Evolutionary conservation across 2,888 invertebrate genomes (phyloP), one percentile per base, ranked within the genome.

Genomic region (Eupsilia transversa): DNA sequence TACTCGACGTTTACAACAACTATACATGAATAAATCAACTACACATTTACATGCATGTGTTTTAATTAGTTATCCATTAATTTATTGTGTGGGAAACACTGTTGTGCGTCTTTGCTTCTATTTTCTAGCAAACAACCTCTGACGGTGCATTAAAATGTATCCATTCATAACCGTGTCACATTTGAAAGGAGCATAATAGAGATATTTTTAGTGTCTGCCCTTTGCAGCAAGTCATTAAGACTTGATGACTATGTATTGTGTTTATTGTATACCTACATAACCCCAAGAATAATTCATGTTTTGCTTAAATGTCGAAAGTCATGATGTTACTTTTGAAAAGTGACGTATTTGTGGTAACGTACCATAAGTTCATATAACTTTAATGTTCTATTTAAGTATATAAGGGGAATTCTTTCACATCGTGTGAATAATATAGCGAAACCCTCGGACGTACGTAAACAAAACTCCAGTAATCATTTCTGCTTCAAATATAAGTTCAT

Each of bases 191-290:
- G 35, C 6, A 63, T 74, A 72, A 74, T 64, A 77, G 57, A 72
- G 67, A 75, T 75, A 78, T 81, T 74, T 80, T 80, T 57, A 82
- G 76, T 71, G 35, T 57, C 68, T 83, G 72, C 74, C 72, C 83
- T 83, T 83, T 81, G 64, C 60, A 68, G 33, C 71, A 73, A 52
- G 66, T 74, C 74, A 81, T 83, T 83, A 81, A 78, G 43, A 60
- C 76, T 78, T 78, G 74, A 77, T 78, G 74, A 78, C 46, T 65
- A 69, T 74, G 66, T 67, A 59, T 64, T 79, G 74, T 78, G 57
- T 72, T 41, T 67, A 71, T 75, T 71, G 20, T 75, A 60, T 60
- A 56, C 20, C 33, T 52, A 69, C 35, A 46, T 68, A 75, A 41
- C n/a, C 65, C 23, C 54, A 67, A 63, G 68, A 73, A 65, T 63